Evolutionary conservation across 2,797 vertebrate genomes (phyloP).

Genomic region (Clarias platycephalus): DNA sequence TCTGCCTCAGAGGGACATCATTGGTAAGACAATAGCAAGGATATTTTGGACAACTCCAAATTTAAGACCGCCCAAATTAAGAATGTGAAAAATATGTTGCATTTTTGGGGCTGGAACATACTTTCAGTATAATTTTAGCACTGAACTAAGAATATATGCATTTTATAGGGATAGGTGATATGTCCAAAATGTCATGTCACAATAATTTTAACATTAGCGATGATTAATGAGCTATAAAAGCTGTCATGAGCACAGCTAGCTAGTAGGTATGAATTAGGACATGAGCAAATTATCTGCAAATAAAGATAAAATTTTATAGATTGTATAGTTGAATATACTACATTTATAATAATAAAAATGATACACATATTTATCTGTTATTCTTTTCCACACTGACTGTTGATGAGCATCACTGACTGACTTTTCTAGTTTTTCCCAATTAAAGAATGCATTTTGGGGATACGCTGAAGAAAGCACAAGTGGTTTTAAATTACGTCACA

Average conservation of each 20-base stretch:
- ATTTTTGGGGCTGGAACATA: neutral
- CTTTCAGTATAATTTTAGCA: neutral
- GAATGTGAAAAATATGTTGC: neutral
- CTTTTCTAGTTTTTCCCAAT: neutral
- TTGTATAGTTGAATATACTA: neutral
- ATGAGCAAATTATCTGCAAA: neutral
- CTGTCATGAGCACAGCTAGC: neutral
- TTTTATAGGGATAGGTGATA: neutral
- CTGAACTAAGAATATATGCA: neutral
- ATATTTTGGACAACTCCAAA: neutral
- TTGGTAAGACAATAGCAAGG: slow-evolving; percentile 73
- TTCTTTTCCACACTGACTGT: neutral
- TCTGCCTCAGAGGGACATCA: slow-evolving; percentile 84
- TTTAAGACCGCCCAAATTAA: neutral
- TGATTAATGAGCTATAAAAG: neutral
- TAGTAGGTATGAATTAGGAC: neutral
- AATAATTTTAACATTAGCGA: neutral
- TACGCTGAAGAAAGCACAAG: neutral
- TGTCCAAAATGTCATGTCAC: neutral
- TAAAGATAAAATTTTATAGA: neutral
- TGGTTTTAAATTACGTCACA: neutral
- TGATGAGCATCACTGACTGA: neutral
- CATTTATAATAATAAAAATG: neutral
- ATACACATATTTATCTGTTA: neutral
- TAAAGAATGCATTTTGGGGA: too few relatives aligned